Evolutionary conservation across 2,797 vertebrate species (phyloP).

Genomic region (Microcaecilia unicolor): DNA sequence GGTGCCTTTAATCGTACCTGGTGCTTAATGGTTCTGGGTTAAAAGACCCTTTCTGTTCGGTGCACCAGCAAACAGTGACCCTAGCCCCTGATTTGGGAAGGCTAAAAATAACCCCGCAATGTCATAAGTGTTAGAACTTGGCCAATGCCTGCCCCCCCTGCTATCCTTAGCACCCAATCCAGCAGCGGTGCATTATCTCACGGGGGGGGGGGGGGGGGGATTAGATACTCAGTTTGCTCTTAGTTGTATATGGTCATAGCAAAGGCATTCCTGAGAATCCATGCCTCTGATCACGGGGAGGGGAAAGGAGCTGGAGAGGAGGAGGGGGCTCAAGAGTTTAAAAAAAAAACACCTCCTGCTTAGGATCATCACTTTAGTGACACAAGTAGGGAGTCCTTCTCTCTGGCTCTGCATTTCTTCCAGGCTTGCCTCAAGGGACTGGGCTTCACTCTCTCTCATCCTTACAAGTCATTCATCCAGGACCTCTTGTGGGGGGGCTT

Average conservation of each 20-base stretch:
- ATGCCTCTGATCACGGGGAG: conserved; percentile 62
- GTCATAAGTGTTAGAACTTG: conserved; percentile 44
- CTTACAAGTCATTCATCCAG: too few relatives aligned
- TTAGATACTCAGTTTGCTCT: conserved; percentile 39
- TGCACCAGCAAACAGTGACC: conserved; percentile 2
- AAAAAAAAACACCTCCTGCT: conserved; percentile 34
- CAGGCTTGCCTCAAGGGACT: conserved; percentile 22
- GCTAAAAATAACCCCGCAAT: conserved; percentile 59
- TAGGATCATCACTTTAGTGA: conserved; percentile 27
- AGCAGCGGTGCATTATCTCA: conserved; percentile 29
- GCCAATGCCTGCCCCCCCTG: conserved; percentile 33
- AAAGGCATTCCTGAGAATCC: conserved; percentile 69
- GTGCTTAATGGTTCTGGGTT: conserved; percentile 21
- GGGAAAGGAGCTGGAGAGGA: conserved; percentile 6
- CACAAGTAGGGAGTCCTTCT: conserved; percentile 30
- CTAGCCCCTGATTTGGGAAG: conserved; percentile 30
- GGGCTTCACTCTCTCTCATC: too few relatives aligned
- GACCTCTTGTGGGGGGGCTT: too few relatives aligned
- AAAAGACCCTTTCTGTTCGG: conserved; percentile 1
- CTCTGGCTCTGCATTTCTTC: neutral
- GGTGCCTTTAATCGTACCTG: conserved; percentile 10
- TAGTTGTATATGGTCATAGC: conserved; percentile 62
- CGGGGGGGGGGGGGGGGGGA: too few relatives aligned
- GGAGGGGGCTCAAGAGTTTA: conserved; percentile 27
- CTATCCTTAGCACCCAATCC: conserved; percentile 44